Percentiles rank a stretch among this genome's conserved stretches.
Conservation (phyloP, 2,888 invertebrate genomes). For the Lampropteryx suffumata region DNA sequence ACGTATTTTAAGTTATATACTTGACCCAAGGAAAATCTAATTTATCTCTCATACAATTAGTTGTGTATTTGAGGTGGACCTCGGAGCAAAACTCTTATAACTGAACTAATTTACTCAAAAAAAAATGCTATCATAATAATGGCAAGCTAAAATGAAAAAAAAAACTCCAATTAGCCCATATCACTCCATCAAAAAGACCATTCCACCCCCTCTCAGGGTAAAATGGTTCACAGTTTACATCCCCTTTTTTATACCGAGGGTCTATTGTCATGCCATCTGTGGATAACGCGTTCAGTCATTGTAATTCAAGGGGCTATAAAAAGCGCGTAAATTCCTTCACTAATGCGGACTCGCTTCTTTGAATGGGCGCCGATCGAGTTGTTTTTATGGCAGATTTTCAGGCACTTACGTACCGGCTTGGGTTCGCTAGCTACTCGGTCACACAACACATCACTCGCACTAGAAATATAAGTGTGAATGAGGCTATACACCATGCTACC, state of each 20-base stretch:
- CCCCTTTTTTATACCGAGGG: constrained; percentile 26
- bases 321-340: constrained; percentile 30
- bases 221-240: constrained; percentile 21
- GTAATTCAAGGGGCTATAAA: constrained; percentile 38
- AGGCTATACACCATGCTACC: too few species aligned
- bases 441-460: too few species aligned
- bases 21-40: too few species aligned
- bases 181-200: constrained; percentile 13
- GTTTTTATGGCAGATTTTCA: constrained; percentile 29
- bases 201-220: constrained; percentile 18
- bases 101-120: neutral
- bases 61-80: too few species aligned
- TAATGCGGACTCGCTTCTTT: constrained; percentile 33
- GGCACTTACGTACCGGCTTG: neutral
- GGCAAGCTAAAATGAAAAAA: neutral
- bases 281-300: constrained; percentile 35
- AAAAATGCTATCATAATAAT: neutral
- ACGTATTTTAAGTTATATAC: too few species aligned
- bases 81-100: too few species aligned
- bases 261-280: constrained; percentile 38
- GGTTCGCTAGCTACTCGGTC: neutral
- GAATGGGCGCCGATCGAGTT: constrained; percentile 28
- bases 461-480: too few species aligned
- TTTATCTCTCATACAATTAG: too few species aligned
- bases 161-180: constrained; percentile 20